A percentile compares a stretch with the other conserved stretches of the same genome.
Conservation (phyloP, 1,140 invertebrate genomes). For the Apis laboriosa region DNA sequence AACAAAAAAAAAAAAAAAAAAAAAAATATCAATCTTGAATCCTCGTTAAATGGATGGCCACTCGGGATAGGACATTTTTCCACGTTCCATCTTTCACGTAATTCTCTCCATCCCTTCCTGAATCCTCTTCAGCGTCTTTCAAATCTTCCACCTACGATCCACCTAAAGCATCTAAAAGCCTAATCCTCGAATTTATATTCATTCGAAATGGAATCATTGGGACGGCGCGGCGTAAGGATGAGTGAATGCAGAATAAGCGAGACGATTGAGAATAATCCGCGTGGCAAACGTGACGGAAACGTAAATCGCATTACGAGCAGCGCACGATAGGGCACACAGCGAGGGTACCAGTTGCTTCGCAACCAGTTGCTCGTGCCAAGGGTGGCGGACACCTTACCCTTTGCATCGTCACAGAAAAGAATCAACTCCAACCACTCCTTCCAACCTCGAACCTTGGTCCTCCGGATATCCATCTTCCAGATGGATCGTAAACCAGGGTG, state of each 20-base stretch:
- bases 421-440: neutral
- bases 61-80: no score
- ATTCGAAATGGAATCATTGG: no score
- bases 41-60: neutral
- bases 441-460: neutral
- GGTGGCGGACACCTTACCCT: neutral
- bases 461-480: neutral
- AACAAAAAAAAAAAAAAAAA: neutral
- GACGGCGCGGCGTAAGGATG: neutral
- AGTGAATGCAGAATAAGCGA: neutral
- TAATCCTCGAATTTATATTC: neutral
- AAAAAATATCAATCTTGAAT: neutral
- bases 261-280: neutral
- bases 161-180: neutral
- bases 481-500: neutral
- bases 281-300: conserved; percentile 2
- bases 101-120: neutral
- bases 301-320: conserved; percentile 32
- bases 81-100: no score
- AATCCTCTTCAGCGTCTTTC: neutral
- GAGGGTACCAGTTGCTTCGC: conserved; percentile 70
- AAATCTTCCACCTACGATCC: no score
- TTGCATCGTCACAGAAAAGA: neutral
- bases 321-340: conserved; percentile 2
- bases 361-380: conserved; percentile 68